Conservation (phyloP, 2,888 invertebrate species). For the Eretmocerus hayati region DNA sequence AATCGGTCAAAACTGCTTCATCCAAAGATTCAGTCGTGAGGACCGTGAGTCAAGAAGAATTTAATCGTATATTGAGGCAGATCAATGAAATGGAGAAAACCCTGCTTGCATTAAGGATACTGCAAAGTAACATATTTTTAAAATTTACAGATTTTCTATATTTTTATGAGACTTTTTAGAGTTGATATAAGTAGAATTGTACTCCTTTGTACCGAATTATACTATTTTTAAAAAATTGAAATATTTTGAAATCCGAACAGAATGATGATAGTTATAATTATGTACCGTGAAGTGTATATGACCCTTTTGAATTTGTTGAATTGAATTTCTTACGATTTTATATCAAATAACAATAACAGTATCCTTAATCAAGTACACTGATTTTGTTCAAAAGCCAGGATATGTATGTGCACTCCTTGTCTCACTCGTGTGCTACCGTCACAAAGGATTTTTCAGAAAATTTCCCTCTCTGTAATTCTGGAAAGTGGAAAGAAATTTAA, state of each 20-base stretch:
- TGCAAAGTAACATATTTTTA: constrained; percentile 23
- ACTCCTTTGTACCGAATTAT: constrained; percentile 24
- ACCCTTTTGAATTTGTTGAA: constrained; percentile 22
- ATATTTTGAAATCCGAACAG: constrained; percentile 21
- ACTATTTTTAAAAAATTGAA: constrained; percentile 24
- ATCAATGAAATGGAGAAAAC: constrained; percentile 21
- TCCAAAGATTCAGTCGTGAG: no score
- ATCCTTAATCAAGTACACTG: constrained; percentile 24
- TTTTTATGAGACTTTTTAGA: constrained; percentile 25
- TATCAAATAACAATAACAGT: constrained; percentile 21
- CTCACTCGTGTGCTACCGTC: constrained; percentile 10
- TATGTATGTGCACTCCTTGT: constrained; percentile 23
- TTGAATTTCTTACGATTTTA: constrained; percentile 21
- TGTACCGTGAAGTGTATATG: constrained; percentile 22
- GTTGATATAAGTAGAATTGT: constrained; percentile 25
- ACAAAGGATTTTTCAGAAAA: constrained; percentile 5
- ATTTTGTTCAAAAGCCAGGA: constrained; percentile 23
- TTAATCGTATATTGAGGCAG: no score
- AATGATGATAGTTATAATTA: constrained; percentile 20
- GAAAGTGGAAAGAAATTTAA: constrained; percentile 2
- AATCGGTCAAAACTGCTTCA: no score
- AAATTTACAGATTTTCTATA: constrained; percentile 25
- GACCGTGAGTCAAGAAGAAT: no score
- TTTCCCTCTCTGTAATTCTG: constrained; percentile 10
- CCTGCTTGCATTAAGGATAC: constrained; percentile 25